A percentile compares a stretch with the other conserved stretches of the same genome.
Evolutionary conservation across 1,140 invertebrate genomes (phyloP).

Genomic region (Alviniconcha marisindica): DNA sequence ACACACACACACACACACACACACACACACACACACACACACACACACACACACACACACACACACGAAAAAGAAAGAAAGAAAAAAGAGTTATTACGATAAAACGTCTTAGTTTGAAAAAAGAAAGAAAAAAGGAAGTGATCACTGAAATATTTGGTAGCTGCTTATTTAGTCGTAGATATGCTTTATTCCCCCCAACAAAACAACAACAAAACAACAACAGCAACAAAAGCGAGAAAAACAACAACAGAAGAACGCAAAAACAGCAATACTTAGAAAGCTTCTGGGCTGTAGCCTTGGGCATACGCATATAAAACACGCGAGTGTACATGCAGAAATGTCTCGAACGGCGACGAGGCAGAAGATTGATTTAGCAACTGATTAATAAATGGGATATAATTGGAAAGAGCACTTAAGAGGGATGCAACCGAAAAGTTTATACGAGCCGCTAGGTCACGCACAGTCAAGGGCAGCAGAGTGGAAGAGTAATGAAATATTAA

Average conservation of each 20-base stretch:
- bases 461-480: no score
- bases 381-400: no score
- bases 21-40: background rate
- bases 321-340: background rate
- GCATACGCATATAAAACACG: background rate
- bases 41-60: constrained; percentile 24
- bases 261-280: no score
- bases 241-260: no score
- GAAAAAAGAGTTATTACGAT: background rate
- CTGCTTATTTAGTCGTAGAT: no score
- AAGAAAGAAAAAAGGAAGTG: background rate
- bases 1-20: constrained; percentile 9
- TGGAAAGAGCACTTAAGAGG: no score
- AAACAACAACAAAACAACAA: background rate
- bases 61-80: background rate
- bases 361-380: no score
- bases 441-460: background rate
- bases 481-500: background rate
- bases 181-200: no score
- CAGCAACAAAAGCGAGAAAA: background rate
- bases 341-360: background rate
- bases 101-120: background rate
- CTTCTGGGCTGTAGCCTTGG: no score
- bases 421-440: background rate
- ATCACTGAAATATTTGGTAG: no score